A percentile compares a stretch with the other conserved stretches of the same genome.
Conservation (phyloP, 2,113 vertebrate genomes). For the Oceanites oceanicus region DNA sequence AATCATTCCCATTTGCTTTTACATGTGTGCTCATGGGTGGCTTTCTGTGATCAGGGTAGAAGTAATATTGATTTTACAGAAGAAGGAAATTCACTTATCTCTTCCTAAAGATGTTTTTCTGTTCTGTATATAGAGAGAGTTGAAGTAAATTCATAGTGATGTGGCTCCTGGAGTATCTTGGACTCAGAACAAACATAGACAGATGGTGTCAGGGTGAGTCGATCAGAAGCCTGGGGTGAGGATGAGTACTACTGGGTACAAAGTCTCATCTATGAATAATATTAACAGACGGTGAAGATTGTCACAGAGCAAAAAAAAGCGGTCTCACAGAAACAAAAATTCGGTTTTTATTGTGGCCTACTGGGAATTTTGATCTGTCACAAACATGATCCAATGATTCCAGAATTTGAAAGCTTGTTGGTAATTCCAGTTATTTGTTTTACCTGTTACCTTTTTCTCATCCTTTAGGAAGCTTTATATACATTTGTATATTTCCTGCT, state of each 20-base stretch:
- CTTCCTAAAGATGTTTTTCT: not conserved
- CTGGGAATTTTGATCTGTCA: not conserved
- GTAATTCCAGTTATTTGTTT: not conserved
- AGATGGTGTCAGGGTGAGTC: constrained; percentile 52
- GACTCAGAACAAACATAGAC: constrained; percentile 48
- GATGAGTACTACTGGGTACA: constrained; percentile 44
- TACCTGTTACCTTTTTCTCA: not conserved
- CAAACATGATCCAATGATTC: not conserved
- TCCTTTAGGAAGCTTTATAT: not conserved
- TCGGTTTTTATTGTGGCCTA: not conserved
- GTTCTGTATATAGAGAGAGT: not conserved
- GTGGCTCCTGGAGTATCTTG: constrained; percentile 45
- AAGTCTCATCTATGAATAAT: constrained; percentile 56
- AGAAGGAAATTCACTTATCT: not conserved
- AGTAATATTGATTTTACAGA: not conserved
- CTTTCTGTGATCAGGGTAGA: not conserved
- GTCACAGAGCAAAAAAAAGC: not conserved
- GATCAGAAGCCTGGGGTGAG: constrained; percentile 49
- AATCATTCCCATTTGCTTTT: not conserved
- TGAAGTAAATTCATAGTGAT: constrained; percentile 42
- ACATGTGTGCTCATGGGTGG: not conserved
- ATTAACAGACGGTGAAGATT: constrained; percentile 29
- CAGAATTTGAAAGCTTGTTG: not conserved
- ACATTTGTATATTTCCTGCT: not conserved
- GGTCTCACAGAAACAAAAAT: not conserved